A percentile compares a stretch with the other conserved stretches of the same genome.
phyloP scores from a whole-genome alignment of 2,113 vertebrate genomes.

The Eretmodus cyanostictus region DNA sequence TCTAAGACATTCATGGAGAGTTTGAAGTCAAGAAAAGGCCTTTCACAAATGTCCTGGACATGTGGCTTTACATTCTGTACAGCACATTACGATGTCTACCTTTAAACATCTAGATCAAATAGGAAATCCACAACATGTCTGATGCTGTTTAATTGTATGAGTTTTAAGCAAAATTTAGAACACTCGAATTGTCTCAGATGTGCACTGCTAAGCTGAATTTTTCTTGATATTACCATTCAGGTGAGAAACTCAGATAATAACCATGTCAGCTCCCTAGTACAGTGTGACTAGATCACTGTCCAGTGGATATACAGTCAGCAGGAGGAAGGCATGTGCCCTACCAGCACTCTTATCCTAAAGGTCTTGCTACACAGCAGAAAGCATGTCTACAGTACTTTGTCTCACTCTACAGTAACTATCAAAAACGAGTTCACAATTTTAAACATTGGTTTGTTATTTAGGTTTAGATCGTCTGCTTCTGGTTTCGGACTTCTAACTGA shows the following conservation, averaged over 20 bases:
- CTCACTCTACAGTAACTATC: not conserved
- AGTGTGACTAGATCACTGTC: not conserved
- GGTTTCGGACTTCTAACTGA: not conserved
- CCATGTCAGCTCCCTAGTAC: not conserved
- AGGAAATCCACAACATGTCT: not conserved
- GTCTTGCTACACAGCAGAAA: not conserved
- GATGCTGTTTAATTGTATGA: accelerated
- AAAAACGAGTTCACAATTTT: not conserved
- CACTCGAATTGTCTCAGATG: not conserved
- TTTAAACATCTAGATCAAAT: not conserved
- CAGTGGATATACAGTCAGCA: not conserved
- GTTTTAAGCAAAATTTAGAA: not conserved
- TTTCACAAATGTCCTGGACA: not conserved
- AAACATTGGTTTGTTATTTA: not conserved
- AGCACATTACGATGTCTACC: not conserved
- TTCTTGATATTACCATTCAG: not conserved
- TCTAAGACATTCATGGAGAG: not conserved
- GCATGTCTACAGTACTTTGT: not conserved
- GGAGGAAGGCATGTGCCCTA: not conserved
- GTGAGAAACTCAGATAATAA: not conserved
- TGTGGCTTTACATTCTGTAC: not conserved
- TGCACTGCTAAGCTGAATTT: not conserved
- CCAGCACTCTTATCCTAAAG: not conserved
- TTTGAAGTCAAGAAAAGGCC: not conserved
- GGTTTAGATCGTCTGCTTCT: not conserved